Percentiles rank a stretch among this genome's conserved stretches.
These are phyloP conservation scores for Pollenia amentaria DNA, from an alignment of 2,888 invertebrate genomes.

Conservation along the genomic window DNA sequence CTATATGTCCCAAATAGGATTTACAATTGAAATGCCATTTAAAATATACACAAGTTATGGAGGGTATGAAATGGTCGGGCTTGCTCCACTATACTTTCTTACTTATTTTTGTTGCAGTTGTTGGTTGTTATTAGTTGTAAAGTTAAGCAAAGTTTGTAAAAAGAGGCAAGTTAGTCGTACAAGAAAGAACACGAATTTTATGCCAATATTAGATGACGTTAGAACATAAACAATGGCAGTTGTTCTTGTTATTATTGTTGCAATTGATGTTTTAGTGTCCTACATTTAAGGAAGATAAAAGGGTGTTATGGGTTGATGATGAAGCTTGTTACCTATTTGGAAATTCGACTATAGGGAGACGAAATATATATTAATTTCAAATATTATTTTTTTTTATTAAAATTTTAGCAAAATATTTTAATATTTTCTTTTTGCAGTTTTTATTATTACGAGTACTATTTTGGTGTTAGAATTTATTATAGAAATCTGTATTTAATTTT, in stretches of 20 bases:
- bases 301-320: constrained; percentile 34
- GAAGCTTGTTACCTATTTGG: background rate
- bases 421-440: background rate
- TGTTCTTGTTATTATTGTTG: constrained; percentile 47
- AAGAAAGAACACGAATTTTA: constrained; percentile 56
- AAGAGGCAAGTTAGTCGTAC: constrained; percentile 47
- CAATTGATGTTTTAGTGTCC: constrained; percentile 20
- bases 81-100: no score
- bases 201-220: constrained; percentile 68
- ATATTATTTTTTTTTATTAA: no score
- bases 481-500: background rate
- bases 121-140: constrained; percentile 15
- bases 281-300: constrained; percentile 18
- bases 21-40: no score
- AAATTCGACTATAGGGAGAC: no score
- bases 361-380: no score
- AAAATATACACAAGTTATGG: no score
- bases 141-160: constrained; percentile 1
- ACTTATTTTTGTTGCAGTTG: constrained; percentile 25
- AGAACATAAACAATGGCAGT: constrained; percentile 69
- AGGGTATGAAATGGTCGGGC: no score
- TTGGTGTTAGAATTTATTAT: background rate
- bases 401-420: background rate
- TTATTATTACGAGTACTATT: background rate
- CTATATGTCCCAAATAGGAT: no score